Conservation (phyloP, 2,888 invertebrate species). For the Pheosia tremula region DNA sequence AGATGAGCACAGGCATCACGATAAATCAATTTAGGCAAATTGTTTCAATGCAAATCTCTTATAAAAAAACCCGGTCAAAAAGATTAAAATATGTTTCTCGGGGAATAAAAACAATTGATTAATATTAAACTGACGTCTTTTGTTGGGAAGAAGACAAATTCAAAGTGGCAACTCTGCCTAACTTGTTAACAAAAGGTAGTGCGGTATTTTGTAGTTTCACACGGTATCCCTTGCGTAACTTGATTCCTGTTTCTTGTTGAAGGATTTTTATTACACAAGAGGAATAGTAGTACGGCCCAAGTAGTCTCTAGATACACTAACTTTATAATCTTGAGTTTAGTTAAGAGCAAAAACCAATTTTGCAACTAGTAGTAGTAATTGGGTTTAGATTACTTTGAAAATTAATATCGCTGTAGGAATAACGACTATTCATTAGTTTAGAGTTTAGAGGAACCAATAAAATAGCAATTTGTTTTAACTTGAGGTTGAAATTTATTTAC, state of each 20-base stretch:
- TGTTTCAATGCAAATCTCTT: too few species aligned
- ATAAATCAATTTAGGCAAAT: too few species aligned
- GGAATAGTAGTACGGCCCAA: slow-evolving; percentile 5
- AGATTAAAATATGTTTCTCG: too few species aligned
- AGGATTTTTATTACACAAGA: slow-evolving; percentile 21
- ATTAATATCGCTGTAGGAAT: background rate
- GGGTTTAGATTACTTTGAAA: background rate
- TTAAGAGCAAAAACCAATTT: background rate
- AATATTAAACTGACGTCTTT: too few species aligned
- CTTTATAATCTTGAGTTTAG: background rate
- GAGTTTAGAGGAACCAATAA: slow-evolving; percentile 32
- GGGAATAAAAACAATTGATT: too few species aligned
- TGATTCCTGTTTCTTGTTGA: slow-evolving; percentile 9
- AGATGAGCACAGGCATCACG: too few species aligned
- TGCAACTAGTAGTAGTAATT: background rate
- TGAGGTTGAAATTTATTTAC: too few species aligned
- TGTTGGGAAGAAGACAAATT: background rate
- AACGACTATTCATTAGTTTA: background rate
- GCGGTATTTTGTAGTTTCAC: slow-evolving; percentile 7
- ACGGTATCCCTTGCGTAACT: slow-evolving; percentile 12
- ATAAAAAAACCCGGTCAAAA: too few species aligned
- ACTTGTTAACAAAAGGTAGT: background rate
- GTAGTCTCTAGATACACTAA: background rate
- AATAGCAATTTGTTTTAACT: slow-evolving; percentile 56
- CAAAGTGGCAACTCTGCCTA: slow-evolving; percentile 12